phyloP scores from a whole-genome alignment of 1,140 invertebrate species.

The Drosophila kanapiae region DNA sequence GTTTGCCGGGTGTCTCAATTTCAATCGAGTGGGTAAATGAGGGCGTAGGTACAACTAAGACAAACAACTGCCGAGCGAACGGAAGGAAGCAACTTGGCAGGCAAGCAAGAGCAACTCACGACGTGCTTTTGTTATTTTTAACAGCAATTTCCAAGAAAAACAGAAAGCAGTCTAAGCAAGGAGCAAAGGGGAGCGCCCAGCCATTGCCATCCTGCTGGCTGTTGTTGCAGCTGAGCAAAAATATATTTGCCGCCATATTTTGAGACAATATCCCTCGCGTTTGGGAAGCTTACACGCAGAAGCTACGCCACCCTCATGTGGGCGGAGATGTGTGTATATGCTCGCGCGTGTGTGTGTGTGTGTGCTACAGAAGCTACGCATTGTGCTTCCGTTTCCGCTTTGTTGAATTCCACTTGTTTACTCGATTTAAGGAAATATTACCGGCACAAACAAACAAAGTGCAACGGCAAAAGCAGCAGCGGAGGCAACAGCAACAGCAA shows the following conservation, averaged over 20 bases:
- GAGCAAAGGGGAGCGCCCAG: conserved; percentile 1
- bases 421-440: conserved; percentile 84
- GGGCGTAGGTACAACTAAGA: conserved; percentile 58
- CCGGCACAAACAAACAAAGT: conserved; percentile 83
- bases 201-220: conserved; percentile 10
- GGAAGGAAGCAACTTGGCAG: conserved; percentile 74
- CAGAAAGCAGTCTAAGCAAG: conserved; percentile 59
- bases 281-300: conserved; percentile 50
- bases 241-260: conserved; percentile 83
- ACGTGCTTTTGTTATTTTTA: conserved; percentile 79
- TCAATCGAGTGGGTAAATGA: conserved; percentile 51
- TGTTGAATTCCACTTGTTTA: conserved; percentile 83
- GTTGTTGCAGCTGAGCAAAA: conserved; percentile 67
- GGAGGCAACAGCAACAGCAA: conserved; percentile 19
- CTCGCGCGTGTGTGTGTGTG: no score
- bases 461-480: conserved; percentile 41
- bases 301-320: conserved; percentile 40
- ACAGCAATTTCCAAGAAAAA: conserved; percentile 82
- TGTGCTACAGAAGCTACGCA: conserved; percentile 67
- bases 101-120: conserved; percentile 59
- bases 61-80: conserved; percentile 52
- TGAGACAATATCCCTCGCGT: conserved; percentile 75
- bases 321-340: conserved; percentile 20
- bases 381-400: conserved; percentile 83
- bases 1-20: conserved; percentile 67